phyloP scores from a whole-genome alignment of 2,113 vertebrate genomes.

The Equus przewalskii region DNA sequence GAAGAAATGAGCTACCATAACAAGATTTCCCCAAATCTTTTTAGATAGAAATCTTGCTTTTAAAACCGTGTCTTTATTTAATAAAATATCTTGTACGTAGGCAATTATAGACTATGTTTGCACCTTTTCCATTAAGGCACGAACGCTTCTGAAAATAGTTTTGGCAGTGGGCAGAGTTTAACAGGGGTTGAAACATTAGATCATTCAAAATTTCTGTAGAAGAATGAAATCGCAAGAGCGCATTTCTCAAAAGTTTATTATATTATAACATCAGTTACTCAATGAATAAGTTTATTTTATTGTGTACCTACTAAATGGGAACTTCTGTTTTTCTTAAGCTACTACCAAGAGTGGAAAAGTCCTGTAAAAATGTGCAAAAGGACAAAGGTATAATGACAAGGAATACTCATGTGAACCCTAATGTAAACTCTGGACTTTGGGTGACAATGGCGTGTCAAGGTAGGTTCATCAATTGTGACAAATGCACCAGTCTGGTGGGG shows the following conservation, averaged over 20 bases:
- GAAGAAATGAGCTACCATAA: not conserved
- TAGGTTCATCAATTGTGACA: not conserved
- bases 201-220: not conserved
- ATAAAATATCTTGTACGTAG: not conserved
- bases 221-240: not conserved
- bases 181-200: not conserved
- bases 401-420: not conserved
- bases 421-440: not conserved
- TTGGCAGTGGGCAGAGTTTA: not conserved
- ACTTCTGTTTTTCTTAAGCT: not conserved
- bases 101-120: not conserved
- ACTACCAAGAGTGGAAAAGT: not conserved
- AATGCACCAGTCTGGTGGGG: not conserved
- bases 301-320: not conserved
- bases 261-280: not conserved
- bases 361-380: not conserved
- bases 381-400: not conserved
- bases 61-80: not conserved
- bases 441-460: not conserved
- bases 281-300: not conserved
- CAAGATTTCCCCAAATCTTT: not conserved
- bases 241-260: not conserved
- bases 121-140: not conserved
- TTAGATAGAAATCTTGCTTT: conserved; percentile 1
- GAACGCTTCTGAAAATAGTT: not conserved